Evolutionary conservation across 2,797 vertebrate genomes (phyloP), one percentile per base, ranked within the genome.

Genomic region (Pogoniulus pusillus): DNA sequence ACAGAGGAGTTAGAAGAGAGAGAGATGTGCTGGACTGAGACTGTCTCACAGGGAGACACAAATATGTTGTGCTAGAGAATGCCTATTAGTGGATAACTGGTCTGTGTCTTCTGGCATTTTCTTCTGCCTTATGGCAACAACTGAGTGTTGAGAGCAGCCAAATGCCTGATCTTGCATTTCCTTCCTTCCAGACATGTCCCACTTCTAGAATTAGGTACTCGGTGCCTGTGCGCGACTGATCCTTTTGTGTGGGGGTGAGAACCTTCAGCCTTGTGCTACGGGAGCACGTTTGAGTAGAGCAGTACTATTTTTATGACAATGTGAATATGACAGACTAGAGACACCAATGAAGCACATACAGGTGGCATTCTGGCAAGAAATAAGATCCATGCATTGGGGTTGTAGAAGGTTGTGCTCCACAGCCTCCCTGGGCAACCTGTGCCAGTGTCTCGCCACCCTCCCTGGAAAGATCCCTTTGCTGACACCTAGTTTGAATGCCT

Each of bases 121-220:
- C 51, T 58, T 64, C 63, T 88, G 32, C 58, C 9, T 88, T 84
- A 45, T 57, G 71, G 35, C 57, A 88, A 8, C 27, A 70, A 16
- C 30, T 68, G 7, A 23, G 62, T 87, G 41, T 64, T 2, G 16
- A 15, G 59, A 54, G 64, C n/a, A 76, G 18, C 69, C 81, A 66
- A 86, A 60, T 37, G 39, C 20, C 34, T 65, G 54, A 73, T 65
- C n/a, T 30, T 91, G 49, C 41, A 34, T 91, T 88, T 91, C 68
- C 74, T 58, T 4, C 0, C 0, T 63, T 79, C 32, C n/a, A 83
- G 87, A 26, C 43, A 75, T 58, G 32, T 91, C 60, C 30, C 53
- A 45, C 57, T 93, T 90, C 64, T 86, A 24, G 74, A 95, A 69
- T 87, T 89, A 69, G 63, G 8, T 47, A n/a, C 53, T 77, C 49